A percentile compares a stretch with the other conserved stretches of the same genome.
phyloP scores from a whole-genome alignment of 2,888 invertebrate genomes.

The Incurvaria masculella region DNA sequence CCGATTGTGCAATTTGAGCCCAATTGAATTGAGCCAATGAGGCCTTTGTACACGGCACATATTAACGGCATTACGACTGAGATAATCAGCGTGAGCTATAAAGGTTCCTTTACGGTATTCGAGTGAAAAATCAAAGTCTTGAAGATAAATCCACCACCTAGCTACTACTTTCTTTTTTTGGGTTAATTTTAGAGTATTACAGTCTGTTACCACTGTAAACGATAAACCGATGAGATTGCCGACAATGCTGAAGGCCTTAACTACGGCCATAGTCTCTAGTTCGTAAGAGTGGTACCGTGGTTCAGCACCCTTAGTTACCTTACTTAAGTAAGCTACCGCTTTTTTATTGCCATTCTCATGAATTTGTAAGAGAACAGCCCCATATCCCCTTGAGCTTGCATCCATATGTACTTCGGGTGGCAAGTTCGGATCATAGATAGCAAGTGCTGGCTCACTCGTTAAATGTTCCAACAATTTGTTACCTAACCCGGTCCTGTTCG shows the following conservation, averaged over 20 bases:
- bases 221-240: slow-evolving; percentile 4
- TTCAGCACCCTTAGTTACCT: slow-evolving; percentile 14
- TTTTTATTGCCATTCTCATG: slow-evolving; percentile 7
- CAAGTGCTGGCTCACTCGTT: slow-evolving; percentile 16
- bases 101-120: slow-evolving; percentile 15
- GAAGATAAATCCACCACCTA: slow-evolving; percentile 15
- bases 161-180: slow-evolving; percentile 15
- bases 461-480: slow-evolving; percentile 13
- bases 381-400: slow-evolving; percentile 16
- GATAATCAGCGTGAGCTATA: slow-evolving; percentile 14
- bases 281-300: slow-evolving; percentile 6
- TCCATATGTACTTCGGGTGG: slow-evolving; percentile 16
- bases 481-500: slow-evolving; percentile 11
- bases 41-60: slow-evolving; percentile 7
- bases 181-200: slow-evolving; percentile 12
- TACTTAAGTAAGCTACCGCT: slow-evolving; percentile 18
- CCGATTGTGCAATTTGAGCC: slow-evolving; percentile 16
- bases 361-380: slow-evolving; percentile 15
- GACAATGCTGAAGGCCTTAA: slow-evolving; percentile 7
- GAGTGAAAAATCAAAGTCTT: slow-evolving; percentile 3
- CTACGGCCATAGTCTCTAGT: no score
- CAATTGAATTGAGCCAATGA: no score
- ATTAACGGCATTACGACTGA: slow-evolving; percentile 13
- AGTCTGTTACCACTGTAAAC: slow-evolving; percentile 8
- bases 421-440: slow-evolving; percentile 13